A percentile compares a stretch with the other conserved stretches of the same genome.
These are phyloP conservation scores for Oscheius sp. DNA, from an alignment of 2,888 invertebrate species.

Conservation along the genomic window DNA sequence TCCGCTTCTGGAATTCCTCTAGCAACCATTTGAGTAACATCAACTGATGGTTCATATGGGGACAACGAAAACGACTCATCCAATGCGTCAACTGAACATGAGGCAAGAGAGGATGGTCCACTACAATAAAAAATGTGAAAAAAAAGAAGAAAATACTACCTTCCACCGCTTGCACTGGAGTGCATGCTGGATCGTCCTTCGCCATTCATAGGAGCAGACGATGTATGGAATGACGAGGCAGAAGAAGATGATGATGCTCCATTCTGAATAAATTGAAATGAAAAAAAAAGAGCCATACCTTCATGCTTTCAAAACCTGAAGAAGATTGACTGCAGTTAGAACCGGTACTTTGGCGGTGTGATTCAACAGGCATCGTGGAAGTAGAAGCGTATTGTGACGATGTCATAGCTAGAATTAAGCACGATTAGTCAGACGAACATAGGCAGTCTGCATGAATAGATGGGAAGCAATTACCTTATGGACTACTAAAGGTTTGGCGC, in stretches of 20 bases:
- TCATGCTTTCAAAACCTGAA: conserved; percentile 59
- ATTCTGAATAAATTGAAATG: conserved; percentile 17
- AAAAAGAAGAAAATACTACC: background rate
- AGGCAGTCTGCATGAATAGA: conserved; percentile 16
- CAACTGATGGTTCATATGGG: conserved; percentile 55
- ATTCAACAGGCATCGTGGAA: conserved; percentile 25
- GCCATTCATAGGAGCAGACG: conserved; percentile 24
- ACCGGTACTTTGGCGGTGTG: conserved; percentile 44
- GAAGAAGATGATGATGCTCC: conserved; percentile 40
- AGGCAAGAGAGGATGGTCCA: conserved; percentile 64
- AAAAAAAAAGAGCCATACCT: conserved; percentile 32
- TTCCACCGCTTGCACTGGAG: conserved; percentile 35
- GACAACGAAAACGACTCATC: conserved; percentile 73
- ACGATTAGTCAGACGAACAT: conserved; percentile 1
- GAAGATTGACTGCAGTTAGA: conserved; percentile 51
- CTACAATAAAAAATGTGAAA: conserved; percentile 5
- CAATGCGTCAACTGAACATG: conserved; percentile 76
- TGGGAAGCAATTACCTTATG: conserved; percentile 25
- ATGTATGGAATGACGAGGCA: conserved; percentile 27
- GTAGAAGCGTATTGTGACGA: conserved; percentile 22
- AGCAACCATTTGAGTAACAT: conserved; percentile 72
- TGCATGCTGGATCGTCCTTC: conserved; percentile 26
- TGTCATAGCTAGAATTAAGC: conserved; percentile 23
- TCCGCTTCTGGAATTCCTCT: conserved; percentile 87
- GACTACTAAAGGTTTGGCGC: background rate